Percentiles rank a stretch among this genome's conserved stretches.
Conservation (phyloP, 2,797 vertebrate genomes). For the Argya squamiceps region DNA sequence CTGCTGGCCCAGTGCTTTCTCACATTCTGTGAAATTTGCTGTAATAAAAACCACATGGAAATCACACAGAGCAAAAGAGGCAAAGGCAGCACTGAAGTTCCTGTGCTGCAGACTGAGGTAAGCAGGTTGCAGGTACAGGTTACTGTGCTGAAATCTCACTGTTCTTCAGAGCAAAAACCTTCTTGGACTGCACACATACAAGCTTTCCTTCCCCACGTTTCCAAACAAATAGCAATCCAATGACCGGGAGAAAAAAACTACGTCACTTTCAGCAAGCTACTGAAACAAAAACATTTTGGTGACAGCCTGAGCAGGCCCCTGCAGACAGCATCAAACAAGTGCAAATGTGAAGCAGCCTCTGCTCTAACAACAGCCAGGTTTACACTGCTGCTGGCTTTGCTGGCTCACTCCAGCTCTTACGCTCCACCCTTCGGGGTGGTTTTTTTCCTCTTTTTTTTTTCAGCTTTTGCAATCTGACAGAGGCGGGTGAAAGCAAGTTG, state of each 20-base stretch:
- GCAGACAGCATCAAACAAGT: background rate
- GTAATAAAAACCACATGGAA: background rate
- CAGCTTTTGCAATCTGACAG: background rate
- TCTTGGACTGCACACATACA: fast-evolving
- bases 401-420: background rate
- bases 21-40: background rate
- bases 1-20: background rate
- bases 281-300: background rate
- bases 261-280: background rate
- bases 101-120: background rate
- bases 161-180: background rate
- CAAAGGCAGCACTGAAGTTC: background rate
- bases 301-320: background rate
- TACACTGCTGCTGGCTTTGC: background rate
- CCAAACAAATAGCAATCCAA: background rate
- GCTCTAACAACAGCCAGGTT: background rate
- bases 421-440: constrained; percentile 21
- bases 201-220: background rate
- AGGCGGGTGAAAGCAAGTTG: background rate
- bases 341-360: background rate
- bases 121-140: background rate
- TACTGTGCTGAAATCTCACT: background rate
- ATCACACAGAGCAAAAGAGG: background rate
- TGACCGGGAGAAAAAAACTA: fast-evolving
- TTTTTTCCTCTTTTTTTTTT: background rate